These are phyloP conservation scores for Tetrao urogallus DNA, from an alignment of 2,113 vertebrate genomes.

Conservation along the genomic window DNA sequence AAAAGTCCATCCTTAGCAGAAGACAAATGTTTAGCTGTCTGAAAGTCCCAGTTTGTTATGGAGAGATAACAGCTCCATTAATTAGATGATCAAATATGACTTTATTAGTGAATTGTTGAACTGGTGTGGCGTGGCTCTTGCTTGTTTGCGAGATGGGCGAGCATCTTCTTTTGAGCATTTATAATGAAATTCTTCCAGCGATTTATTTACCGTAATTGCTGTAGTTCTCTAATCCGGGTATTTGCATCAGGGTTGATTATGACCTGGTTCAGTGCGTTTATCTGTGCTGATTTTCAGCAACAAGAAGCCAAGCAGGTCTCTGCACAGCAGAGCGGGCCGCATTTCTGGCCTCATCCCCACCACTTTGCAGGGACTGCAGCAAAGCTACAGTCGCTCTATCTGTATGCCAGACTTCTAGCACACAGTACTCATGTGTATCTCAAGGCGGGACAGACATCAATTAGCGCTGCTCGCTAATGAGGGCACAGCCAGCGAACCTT, in stretches of 20 bases:
- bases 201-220: background rate
- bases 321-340: background rate
- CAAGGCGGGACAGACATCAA: constrained; percentile 3
- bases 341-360: background rate
- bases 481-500: constrained; percentile 51
- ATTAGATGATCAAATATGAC: constrained; percentile 14
- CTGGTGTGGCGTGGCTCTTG: background rate
- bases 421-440: background rate
- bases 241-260: background rate
- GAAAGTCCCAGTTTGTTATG: background rate
- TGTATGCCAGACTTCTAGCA: background rate
- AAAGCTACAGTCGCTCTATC: background rate
- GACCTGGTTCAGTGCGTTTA: background rate
- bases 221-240: background rate
- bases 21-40: background rate
- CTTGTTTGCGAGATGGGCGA: background rate
- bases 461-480: constrained; percentile 53
- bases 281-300: background rate
- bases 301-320: background rate
- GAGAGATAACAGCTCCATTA: background rate
- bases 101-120: background rate
- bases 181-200: background rate
- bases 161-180: background rate
- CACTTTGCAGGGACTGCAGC: background rate
- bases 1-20: background rate